Evolutionary conservation across 2,797 vertebrate species (phyloP).

Genomic region (Dendrocincla fuliginosa): DNA sequence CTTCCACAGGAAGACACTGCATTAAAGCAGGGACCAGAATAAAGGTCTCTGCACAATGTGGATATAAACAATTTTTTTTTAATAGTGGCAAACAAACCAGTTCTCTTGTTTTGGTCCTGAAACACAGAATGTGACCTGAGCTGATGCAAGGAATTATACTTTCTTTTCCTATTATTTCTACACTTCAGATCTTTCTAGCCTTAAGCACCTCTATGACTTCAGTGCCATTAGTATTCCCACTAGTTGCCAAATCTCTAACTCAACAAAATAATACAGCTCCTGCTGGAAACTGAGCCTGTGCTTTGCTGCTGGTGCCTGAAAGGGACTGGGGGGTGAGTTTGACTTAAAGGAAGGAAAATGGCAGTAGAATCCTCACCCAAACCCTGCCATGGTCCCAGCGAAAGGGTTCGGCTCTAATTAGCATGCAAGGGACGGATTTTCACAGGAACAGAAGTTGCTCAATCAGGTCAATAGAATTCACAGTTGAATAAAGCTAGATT

Average conservation of each 20-base stretch:
- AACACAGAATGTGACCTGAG: background rate
- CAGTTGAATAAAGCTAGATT: constrained; percentile 66
- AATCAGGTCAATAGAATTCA: constrained; percentile 66
- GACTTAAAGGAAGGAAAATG: background rate
- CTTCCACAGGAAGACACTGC: background rate
- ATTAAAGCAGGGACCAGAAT: background rate
- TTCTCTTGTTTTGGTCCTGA: background rate
- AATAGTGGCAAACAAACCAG: background rate
- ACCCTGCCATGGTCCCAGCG: background rate
- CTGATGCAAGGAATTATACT: background rate
- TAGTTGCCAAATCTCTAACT: background rate
- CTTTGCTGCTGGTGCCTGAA: background rate
- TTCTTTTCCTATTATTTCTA: background rate
- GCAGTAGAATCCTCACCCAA: background rate
- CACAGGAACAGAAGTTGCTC: constrained; percentile 61
- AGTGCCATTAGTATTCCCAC: background rate
- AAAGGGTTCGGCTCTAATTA: constrained; percentile 5
- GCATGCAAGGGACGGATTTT: constrained; percentile 6
- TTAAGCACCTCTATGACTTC: constrained; percentile 4
- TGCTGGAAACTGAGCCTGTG: background rate
- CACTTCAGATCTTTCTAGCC: background rate
- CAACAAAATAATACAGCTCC: background rate
- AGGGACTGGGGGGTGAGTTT: background rate
- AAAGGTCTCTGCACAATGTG: background rate
- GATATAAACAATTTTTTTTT: background rate